Evolutionary conservation across 1,140 invertebrate species (phyloP).

Genomic region (Maconellicoccus hirsutus): DNA sequence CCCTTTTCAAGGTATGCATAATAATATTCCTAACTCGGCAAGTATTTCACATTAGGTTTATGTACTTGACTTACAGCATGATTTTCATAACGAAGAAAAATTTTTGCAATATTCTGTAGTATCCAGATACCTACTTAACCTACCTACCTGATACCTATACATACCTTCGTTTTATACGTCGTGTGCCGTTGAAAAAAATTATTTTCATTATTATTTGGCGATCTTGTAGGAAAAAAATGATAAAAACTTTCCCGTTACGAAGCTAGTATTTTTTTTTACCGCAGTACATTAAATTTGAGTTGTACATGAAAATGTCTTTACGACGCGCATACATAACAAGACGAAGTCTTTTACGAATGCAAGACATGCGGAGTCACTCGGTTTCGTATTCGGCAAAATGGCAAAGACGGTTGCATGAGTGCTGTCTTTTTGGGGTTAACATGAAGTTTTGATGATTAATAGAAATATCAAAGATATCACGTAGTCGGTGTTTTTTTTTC

Average conservation of each 20-base stretch:
- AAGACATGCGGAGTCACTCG: not conserved
- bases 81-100: too few species aligned
- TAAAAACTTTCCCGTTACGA: not conserved
- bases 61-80: too few species aligned
- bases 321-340: constrained; percentile 2
- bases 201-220: not conserved
- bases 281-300: constrained; percentile 5
- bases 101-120: too few species aligned
- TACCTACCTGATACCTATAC: too few species aligned
- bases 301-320: not conserved
- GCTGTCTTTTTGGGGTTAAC: not conserved
- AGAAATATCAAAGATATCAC: constrained; percentile 1
- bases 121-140: too few species aligned
- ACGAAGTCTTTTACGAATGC: constrained; percentile 3
- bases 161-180: too few species aligned
- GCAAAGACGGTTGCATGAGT: not conserved
- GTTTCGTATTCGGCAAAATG: not conserved
- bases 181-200: too few species aligned
- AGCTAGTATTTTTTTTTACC: not conserved
- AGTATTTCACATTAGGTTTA: too few species aligned
- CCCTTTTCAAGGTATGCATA: too few species aligned
- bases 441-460: not conserved
- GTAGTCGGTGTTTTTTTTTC: not conserved
- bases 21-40: too few species aligned
- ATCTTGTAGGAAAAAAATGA: not conserved